Base-by-base conservation (phyloP, 1,140 invertebrate species). In the Ips typographus region DNA sequence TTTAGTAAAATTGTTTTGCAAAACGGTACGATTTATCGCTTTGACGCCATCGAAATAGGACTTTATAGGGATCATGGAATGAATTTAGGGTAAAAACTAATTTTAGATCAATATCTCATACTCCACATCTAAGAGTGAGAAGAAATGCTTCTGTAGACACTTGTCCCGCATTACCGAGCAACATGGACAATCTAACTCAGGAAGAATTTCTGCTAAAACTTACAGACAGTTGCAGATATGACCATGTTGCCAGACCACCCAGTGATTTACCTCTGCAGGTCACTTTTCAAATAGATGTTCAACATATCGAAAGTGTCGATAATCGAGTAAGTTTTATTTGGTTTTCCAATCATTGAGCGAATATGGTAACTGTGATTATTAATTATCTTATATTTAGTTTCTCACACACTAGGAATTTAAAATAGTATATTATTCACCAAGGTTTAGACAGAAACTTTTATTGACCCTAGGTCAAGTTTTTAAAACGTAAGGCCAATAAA, bases 191-290 rank as follows among this genome's bases (percentile, higher is more conserved):
- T 4, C 63, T 78, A n/a, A 90, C 89, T 0, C 89, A 91, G 74
- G 90, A 89, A 1, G 89, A 91, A 77, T 85, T 92, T 51, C 76
- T 91, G n/a, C 83, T 86, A 47, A 83, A 85, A 61, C 77, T 92
- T 37, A 89, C 89, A 0, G 84, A 89, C 73, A 86, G 85, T 61
- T 93, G 91, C 75, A 86, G 91, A 4, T 93, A 92, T 75, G 90
- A 92, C 76, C 86, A 86, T 51, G 82, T 90, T 75, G 83, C 86
- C 22, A 83, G 90, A 64, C 90, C 91, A 1, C 84, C 84, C 0
- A 72, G 56, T 1, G 47, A 72, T 36, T 59, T 49, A 43, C 75
- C 77, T 2, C 51, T 79, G 5, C 63, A 71, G 22, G 77, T 80
- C n/a, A 64, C 61, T 49, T 67, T 79, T 52, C 76, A 77, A 69